Evolutionary conservation across 1,140 invertebrate genomes (phyloP), one percentile per base, ranked within the genome.

Genomic region (Apis florea): DNA sequence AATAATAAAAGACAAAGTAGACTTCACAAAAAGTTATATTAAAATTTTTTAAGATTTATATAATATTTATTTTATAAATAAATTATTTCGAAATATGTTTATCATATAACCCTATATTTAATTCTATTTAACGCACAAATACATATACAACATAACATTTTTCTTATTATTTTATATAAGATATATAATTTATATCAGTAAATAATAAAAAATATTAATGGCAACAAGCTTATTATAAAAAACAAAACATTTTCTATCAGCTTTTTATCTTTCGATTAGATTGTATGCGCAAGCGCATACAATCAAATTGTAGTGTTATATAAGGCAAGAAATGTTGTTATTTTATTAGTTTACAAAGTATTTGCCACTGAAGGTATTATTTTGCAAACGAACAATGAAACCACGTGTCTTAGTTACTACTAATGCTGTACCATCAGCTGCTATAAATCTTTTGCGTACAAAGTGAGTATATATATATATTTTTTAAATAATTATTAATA

Each of bases 361-460:
- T 69, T 47, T 61, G 17, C 1, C 19, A 26, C 8, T 24, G 40
- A 6, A 58, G n/a, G 8, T 0, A 47, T 3, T 1, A 72, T 53
- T n/a, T 26, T 64, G 58, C 0, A 17, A 11, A 24, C 24, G n/a
- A 26, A 72, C 15, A 24, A 92, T 92, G 91, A 90, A 78, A 56
- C 86, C 87, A 26, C 93, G 91, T 79, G 93, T 94, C 66, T 79
- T 95, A 13, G 89, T 95, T 9, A 93, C 93, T 10, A 94, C 93
- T 58, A 92, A 89, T 10, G 92, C 93, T 51, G 89, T 91, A 2
- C 93, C 94, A 1, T 71, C 90, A 63, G 73, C 80, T 54, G 94
- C 90, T 15, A 83, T 95, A 40, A 91, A 94, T 31, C 79, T 95
- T 51, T 82, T 95, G 0, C 85, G 85, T 21, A 64, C 79, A 49